These are phyloP conservation scores for Pseudorasbora parva DNA, from an alignment of 2,113 vertebrate genomes.

Conservation along the genomic window DNA sequence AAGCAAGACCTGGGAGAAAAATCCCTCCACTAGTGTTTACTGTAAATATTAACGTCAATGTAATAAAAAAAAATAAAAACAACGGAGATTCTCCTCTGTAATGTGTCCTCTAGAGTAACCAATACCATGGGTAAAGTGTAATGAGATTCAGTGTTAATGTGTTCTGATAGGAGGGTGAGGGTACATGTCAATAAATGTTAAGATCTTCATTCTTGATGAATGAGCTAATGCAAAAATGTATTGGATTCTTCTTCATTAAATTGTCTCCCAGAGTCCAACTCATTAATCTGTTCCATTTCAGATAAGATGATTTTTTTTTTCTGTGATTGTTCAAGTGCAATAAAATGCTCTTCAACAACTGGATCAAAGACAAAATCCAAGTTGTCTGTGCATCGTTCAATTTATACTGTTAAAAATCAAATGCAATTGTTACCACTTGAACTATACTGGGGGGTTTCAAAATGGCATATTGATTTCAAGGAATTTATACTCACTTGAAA, in stretches of 20 bases:
- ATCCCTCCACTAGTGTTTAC: conserved; percentile 4
- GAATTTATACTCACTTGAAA: background rate
- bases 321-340: conserved; percentile 23
- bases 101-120: conserved; percentile 23
- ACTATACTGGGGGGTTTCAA: background rate
- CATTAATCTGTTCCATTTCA: conserved; percentile 57
- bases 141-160: conserved; percentile 45
- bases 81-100: conserved; percentile 5
- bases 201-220: conserved; percentile 53
- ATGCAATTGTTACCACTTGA: background rate
- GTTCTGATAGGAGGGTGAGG: conserved; percentile 44
- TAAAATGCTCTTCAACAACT: background rate
- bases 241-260: conserved; percentile 56
- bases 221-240: conserved; percentile 55
- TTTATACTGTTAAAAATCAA: background rate
- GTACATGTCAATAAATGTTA: conserved; percentile 47
- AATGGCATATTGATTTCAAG: background rate
- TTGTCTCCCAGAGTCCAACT: conserved; percentile 46
- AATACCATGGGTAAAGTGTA: conserved; percentile 14
- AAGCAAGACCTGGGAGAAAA: conserved; percentile 12
- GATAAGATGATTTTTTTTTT: conserved; percentile 51
- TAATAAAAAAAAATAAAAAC: background rate
- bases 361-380: background rate
- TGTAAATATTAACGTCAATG: background rate
- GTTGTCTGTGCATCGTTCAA: background rate